These are phyloP conservation scores for Hormaphis cornu DNA, from an alignment of 1,140 invertebrate genomes.

Conservation along the genomic window DNA sequence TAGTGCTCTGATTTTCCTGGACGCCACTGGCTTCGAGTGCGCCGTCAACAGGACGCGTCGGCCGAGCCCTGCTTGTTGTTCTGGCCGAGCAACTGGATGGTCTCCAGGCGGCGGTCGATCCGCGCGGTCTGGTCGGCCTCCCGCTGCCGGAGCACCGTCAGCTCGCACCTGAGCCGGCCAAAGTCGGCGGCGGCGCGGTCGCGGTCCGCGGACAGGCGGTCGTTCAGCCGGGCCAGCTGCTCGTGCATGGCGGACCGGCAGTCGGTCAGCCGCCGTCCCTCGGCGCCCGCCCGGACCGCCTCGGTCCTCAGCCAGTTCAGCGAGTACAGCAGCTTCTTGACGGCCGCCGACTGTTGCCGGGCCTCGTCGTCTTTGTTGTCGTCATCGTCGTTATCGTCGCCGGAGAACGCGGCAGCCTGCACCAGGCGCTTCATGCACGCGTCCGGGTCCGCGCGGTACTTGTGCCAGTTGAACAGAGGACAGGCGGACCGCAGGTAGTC, in stretches of 20 bases:
- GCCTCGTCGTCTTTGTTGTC: background rate
- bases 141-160: background rate
- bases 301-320: conserved; percentile 6
- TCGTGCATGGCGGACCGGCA: background rate
- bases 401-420: too few species aligned
- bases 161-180: background rate
- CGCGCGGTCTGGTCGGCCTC: background rate
- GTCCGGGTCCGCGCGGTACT: background rate
- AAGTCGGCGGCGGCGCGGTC: background rate
- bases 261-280: background rate
- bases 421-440: background rate
- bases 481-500: background rate
- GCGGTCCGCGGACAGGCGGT: background rate
- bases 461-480: conserved; percentile 6
- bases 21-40: too few species aligned
- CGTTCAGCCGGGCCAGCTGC: too few species aligned
- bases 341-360: background rate
- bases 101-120: background rate
- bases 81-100: background rate
- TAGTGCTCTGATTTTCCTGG: too few species aligned
- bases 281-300: background rate
- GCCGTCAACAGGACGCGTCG: too few species aligned
- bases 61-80: background rate
- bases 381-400: background rate
- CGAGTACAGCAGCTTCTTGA: conserved; percentile 2